Percentiles rank a stretch among this genome's conserved stretches.
phyloP scores from a whole-genome alignment of 2,888 invertebrate species.

The Orthosia gracilis region DNA sequence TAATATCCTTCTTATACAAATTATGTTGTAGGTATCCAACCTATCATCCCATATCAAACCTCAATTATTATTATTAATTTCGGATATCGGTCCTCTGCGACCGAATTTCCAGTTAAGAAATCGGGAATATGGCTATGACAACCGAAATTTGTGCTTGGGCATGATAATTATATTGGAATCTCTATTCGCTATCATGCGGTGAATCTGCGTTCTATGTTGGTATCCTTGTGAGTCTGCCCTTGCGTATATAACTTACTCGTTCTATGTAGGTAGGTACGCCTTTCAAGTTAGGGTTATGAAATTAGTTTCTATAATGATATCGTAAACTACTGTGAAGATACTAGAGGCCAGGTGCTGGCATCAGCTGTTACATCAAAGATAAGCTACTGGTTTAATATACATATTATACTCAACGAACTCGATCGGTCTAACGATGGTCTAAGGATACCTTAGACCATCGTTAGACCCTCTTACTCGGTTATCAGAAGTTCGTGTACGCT shows the following conservation, averaged over 20 bases:
- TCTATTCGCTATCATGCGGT: neutral
- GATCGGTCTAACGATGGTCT: too few relatives aligned
- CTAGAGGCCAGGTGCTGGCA: constrained; percentile 52
- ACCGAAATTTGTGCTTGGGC: neutral
- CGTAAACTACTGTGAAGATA: constrained; percentile 49
- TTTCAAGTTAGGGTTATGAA: constrained; percentile 48
- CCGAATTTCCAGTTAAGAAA: too few relatives aligned
- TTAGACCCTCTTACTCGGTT: neutral
- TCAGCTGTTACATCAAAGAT: constrained; percentile 43
- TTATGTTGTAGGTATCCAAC: too few relatives aligned
- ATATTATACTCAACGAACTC: constrained; percentile 2
- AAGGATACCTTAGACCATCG: too few relatives aligned
- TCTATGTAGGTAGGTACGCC: neutral
- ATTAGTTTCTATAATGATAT: constrained; percentile 55
- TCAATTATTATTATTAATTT: too few relatives aligned
- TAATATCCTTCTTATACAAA: too few relatives aligned
- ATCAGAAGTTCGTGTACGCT: neutral
- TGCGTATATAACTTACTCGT: neutral
- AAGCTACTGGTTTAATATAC: constrained; percentile 52
- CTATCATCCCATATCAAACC: too few relatives aligned
- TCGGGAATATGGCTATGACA: too few relatives aligned
- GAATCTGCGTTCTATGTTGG: neutral
- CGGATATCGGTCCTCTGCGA: too few relatives aligned
- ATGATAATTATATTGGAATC: neutral
- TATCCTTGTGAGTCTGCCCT: neutral